Conservation (phyloP, 2,888 invertebrate species). For the Neria commutata region DNA sequence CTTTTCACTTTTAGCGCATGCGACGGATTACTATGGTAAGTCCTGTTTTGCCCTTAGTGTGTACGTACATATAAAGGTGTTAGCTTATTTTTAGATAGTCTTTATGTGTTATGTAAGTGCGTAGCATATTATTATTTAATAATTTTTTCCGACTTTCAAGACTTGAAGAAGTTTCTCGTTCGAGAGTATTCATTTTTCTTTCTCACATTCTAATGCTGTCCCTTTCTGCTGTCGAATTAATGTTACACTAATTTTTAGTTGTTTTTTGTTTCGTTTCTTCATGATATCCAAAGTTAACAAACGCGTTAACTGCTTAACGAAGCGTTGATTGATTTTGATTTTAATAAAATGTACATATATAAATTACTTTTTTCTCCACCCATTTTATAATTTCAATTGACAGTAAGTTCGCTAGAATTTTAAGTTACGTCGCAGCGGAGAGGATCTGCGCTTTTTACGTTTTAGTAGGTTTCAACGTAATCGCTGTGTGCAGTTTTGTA, state of each 20-base stretch:
- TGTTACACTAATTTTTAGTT: constrained; percentile 19
- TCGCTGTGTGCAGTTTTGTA: too few species aligned
- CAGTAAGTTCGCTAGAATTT: neutral
- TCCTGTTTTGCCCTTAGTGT: constrained; percentile 74
- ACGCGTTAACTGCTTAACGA: neutral
- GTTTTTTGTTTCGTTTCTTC: constrained; percentile 38
- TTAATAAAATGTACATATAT: constrained; percentile 13
- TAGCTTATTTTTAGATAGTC: neutral
- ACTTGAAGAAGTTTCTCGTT: neutral
- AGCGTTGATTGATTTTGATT: constrained; percentile 20
- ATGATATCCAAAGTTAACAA: neutral
- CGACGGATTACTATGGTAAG: constrained; percentile 99
- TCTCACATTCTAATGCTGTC: neutral
- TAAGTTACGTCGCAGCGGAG: neutral
- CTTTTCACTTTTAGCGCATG: constrained; percentile 73
- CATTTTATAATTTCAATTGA: constrained; percentile 53
- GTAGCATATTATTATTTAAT: constrained; percentile 3
- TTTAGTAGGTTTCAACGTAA: too few species aligned
- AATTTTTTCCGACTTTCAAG: too few species aligned
- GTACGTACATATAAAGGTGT: constrained; percentile 45
- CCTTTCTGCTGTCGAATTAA: constrained; percentile 5
- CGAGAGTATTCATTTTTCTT: neutral
- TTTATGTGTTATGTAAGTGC: constrained; percentile 6
- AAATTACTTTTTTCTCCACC: constrained; percentile 49
- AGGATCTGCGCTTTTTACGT: too few species aligned